These are phyloP conservation scores for Napeogenes inachia DNA, from an alignment of 2,888 invertebrate genomes.

Conservation along the genomic window DNA sequence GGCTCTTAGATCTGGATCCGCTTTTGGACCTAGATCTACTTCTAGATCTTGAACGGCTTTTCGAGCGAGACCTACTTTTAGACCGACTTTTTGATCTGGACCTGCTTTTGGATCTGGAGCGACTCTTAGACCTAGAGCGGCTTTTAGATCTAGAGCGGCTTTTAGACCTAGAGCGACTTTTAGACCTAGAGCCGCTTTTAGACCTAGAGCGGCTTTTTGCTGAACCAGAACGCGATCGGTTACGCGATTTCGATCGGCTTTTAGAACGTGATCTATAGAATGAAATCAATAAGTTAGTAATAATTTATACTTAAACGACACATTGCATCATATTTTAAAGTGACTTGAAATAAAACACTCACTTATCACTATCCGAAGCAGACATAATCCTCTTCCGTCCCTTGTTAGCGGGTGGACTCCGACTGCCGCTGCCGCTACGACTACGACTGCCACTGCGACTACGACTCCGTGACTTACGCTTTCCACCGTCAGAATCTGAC, in stretches of 20 bases:
- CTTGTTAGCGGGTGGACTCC: conserved; percentile 65
- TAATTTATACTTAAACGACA: no score
- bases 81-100: conserved; percentile 52
- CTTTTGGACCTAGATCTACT: conserved; percentile 53
- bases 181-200: conserved; percentile 52
- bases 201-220: conserved; percentile 60
- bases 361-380: conserved; percentile 78
- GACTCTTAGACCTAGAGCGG: conserved; percentile 48
- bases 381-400: conserved; percentile 79
- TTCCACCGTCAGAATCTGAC: conserved; percentile 80
- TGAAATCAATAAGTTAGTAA: no score
- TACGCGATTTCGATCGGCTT: conserved; percentile 47
- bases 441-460: conserved; percentile 49
- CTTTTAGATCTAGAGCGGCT: conserved; percentile 48
- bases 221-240: conserved; percentile 41
- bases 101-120: conserved; percentile 53
- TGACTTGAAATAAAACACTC: conserved; percentile 12
- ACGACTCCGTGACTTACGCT: conserved; percentile 47
- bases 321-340: no score
- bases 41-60: conserved; percentile 46
- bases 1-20: conserved; percentile 47
- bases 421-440: conserved; percentile 72
- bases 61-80: conserved; percentile 52
- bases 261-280: conserved; percentile 47
- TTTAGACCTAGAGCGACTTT: conserved; percentile 47